A percentile compares a stretch with the other conserved stretches of the same genome.
Evolutionary conservation across 2,113 vertebrate genomes (phyloP).

Genomic region (Cephalopholis sonnerati): DNA sequence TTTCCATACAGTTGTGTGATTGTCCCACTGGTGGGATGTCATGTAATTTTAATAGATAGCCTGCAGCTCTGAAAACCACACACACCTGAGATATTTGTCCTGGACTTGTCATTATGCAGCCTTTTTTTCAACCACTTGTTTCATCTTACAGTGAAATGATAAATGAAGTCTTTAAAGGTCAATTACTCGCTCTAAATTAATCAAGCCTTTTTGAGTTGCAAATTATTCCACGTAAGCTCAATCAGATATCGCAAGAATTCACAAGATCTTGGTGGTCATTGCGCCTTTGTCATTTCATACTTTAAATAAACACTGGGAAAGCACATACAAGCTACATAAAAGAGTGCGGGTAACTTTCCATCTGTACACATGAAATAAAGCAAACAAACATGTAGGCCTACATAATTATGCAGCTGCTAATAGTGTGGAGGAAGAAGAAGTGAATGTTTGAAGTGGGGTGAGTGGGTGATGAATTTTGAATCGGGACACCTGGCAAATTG

Average conservation of each 20-base stretch:
- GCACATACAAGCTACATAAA: background rate
- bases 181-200: background rate
- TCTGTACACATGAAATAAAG: background rate
- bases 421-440: too few relatives aligned
- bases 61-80: constrained; percentile 18
- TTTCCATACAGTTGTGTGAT: background rate
- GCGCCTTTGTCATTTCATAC: background rate
- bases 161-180: background rate
- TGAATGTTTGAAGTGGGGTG: too few relatives aligned
- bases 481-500: too few relatives aligned
- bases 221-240: background rate
- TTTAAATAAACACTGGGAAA: background rate
- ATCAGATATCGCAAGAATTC: background rate
- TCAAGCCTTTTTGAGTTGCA: background rate
- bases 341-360: background rate
- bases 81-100: background rate
- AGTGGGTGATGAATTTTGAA: too few relatives aligned
- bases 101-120: background rate
- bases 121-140: background rate
- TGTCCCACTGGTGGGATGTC: background rate
- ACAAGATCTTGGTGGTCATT: background rate
- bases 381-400: background rate
- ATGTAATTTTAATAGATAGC: constrained; percentile 17
- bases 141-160: background rate
- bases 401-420: background rate